Base-by-base conservation (phyloP, 2,888 invertebrate species). In the Caenorhabditis sinica region DNA sequence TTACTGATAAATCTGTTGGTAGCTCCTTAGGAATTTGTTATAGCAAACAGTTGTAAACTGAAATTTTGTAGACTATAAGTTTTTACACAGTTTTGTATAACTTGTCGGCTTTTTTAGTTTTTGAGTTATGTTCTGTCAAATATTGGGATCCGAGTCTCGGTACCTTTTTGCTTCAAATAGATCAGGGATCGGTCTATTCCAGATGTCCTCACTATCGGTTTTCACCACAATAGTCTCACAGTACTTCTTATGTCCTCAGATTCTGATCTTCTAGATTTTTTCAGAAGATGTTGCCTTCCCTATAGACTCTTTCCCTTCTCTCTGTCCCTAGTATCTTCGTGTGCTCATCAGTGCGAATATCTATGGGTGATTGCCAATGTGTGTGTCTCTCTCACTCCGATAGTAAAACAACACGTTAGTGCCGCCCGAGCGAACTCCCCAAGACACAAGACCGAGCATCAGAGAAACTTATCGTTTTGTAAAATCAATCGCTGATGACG, bases 321-420 rank as follows among this genome's bases (percentile, higher is more conserved):
- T 53, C 25, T 28, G 11, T 23, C 25, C 20, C 20, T 30, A 40
- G 53, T 71, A 68, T 68, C 77, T 43, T n/a, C 28, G 60, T 51
- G 68, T 71, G 79, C 79, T 79, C 79, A 79, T 79, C 79, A 79
- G 79, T 56, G 79, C 79, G 51, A 43, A 40, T 40, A 40, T 40
- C 40, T 40, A 40, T 40, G 49, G n/a, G 63, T 23, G 61, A 74
- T 40, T 63, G 49, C 40, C 13, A 40, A 2, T 28, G 60, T 20
- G 33, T 51, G 20, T 60, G 36, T 20, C 36, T 51, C 51, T n/a
- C n/a, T 43, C 49, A n/a, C n/a, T 20, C 45, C 49, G 9, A 25
- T 4, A 20, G 9, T n/a, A 69, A 53, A 69, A 69, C 77, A 76
- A 65, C 79, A 79, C 45, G 63, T 79, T 79, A 79, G 71, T 63